phyloP scores from a whole-genome alignment of 2,888 invertebrate species.

The Platyscelio sp. region DNA sequence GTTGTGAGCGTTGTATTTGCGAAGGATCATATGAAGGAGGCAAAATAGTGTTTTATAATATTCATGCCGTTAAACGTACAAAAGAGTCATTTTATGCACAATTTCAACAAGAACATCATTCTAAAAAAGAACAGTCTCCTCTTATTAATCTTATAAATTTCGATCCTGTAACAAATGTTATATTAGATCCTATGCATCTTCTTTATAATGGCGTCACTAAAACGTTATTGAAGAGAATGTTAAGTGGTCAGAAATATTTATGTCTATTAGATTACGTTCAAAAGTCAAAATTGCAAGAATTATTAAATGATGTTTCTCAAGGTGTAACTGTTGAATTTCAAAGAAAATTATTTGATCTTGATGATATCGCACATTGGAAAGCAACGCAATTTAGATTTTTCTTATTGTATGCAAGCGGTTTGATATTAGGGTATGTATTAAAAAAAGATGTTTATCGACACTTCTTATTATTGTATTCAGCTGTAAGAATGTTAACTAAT shows the following conservation, averaged over 20 bases:
- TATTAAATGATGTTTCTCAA: conserved; percentile 24
- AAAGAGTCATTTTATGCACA: conserved; percentile 62
- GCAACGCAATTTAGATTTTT: conserved; percentile 20
- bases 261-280: conserved; percentile 16
- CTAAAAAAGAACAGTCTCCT: conserved; percentile 42
- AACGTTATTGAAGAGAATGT: conserved; percentile 28
- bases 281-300: conserved; percentile 7
- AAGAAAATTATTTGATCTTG: conserved; percentile 65
- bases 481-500: conserved; percentile 24
- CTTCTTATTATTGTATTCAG: conserved; percentile 65
- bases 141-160: conserved; percentile 61
- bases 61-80: conserved; percentile 45
- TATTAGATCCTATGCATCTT: conserved; percentile 71
- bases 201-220: conserved; percentile 64
- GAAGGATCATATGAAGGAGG: conserved; percentile 36
- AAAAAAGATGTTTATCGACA: conserved; percentile 49
- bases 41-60: conserved; percentile 51
- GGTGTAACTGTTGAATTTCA: conserved; percentile 71
- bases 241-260: conserved; percentile 26
- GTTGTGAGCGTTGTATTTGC: conserved; percentile 65
- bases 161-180: conserved; percentile 56
- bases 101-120: conserved; percentile 64
- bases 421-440: conserved; percentile 20
- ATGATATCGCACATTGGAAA: conserved; percentile 70
- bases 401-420: conserved; percentile 37